phyloP scores from a whole-genome alignment of 2,113 vertebrate species.

The Lichenostomus cassidix region DNA sequence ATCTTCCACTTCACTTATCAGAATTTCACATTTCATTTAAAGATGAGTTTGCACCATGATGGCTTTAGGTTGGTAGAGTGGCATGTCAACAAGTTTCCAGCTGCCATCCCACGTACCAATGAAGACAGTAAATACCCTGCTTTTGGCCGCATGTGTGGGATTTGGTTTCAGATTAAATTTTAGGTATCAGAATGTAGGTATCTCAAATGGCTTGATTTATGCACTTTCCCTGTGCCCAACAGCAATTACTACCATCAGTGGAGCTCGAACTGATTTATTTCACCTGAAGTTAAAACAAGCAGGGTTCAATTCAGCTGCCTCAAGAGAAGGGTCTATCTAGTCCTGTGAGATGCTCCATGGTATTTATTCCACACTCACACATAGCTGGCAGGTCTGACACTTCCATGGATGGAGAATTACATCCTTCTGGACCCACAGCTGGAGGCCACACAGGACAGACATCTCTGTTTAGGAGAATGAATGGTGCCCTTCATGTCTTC shows the following conservation, averaged over 20 bases:
- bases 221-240: neutral
- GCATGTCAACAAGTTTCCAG: neutral
- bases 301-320: neutral
- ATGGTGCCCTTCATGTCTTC: neutral
- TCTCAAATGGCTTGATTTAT: neutral
- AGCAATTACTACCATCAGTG: neutral
- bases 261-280: neutral
- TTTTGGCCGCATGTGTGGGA: neutral
- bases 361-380: neutral
- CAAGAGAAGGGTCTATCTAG: neutral
- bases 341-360: neutral
- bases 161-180: neutral
- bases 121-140: neutral
- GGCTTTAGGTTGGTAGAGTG: neutral
- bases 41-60: neutral
- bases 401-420: neutral
- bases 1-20: neutral
- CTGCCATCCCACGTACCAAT: neutral
- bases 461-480: neutral
- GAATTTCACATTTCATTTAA: neutral
- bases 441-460: neutral
- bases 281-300: neutral
- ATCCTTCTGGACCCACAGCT: slow-evolving; percentile 17
- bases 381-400: neutral
- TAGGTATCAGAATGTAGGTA: neutral